Evolutionary conservation across 2,113 vertebrate species (phyloP), one percentile per base, ranked within the genome.

Genomic region (Cheilinus undulatus): DNA sequence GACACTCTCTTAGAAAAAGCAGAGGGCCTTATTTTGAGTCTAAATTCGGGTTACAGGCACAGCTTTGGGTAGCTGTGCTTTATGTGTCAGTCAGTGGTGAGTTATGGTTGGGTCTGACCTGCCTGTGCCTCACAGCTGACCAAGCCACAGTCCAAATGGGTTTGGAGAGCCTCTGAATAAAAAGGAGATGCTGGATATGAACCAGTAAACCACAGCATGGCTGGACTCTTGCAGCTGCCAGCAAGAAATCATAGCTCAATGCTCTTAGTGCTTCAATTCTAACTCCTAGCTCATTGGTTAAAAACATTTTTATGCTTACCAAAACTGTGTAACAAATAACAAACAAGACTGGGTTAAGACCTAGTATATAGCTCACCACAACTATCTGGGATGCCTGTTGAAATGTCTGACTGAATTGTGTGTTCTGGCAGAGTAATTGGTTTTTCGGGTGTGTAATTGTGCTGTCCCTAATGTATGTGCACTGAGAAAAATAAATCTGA

Each of bases 101-200:
- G 45, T 52, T 57, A 69, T 69, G 69, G 76, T 38, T 59, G 17
- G 24, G 27, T 67, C 53, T 66, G 62, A 73, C 62, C 23, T 48
- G 65, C 24, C 36, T 78, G 54, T 73, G 58, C 45, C 62, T 57
- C 69, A 70, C 67, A 72, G 48, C 19, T 57, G 46, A 81, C 38
- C 51, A 40, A 42, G 73, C 69, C 69, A 20, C 77, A 68, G 54
- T 84, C 67, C 51, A 70, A 72, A 56, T 8, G 19, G 50, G 40
- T 69, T 74, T 27, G 11, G 53, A 64, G 26, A 59, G 30, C 42
- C 22, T 76, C 50, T 62, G 78, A 85, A 85, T 68, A 81, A 71
- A 73, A 52, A 7, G 2, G 45, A 83, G 60, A 62, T 17, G 1
- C n/a, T 63, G 58, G 24, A 24, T 45, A 30, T 23, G 36, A 53